A percentile compares a stretch with the other conserved stretches of the same genome.
phyloP scores from a whole-genome alignment of 2,888 invertebrate species.

The Orthosia cruda region DNA sequence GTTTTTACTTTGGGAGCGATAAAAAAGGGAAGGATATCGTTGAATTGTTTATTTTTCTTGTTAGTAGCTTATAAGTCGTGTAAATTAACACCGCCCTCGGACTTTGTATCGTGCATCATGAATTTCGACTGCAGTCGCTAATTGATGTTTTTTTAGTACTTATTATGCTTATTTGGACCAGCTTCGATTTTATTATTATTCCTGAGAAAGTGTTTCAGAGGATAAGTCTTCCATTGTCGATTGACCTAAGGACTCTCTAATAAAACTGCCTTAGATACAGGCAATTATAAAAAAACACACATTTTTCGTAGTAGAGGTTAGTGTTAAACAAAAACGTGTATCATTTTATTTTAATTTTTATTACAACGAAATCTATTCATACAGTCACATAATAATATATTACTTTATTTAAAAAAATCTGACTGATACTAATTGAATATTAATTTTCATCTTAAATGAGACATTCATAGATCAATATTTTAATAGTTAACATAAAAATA shows the following conservation, averaged over 20 bases:
- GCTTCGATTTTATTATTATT: slow-evolving; percentile 37
- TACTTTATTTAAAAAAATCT: slow-evolving; percentile 78
- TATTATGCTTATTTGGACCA: slow-evolving; percentile 52
- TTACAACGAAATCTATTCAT: slow-evolving; percentile 90
- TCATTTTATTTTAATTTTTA: slow-evolving; percentile 78
- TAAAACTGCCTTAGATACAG: not conserved
- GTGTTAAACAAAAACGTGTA: slow-evolving; percentile 14
- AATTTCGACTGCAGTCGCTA: slow-evolving; percentile 82
- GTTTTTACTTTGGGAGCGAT: slow-evolving; percentile 88
- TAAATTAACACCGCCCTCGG: slow-evolving; percentile 88
- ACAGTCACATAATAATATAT: slow-evolving; percentile 80
- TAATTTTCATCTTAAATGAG: slow-evolving; percentile 60
- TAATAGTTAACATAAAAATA: slow-evolving; percentile 56
- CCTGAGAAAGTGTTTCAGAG: slow-evolving; percentile 10
- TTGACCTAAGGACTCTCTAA: not conserved
- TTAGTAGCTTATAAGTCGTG: slow-evolving; percentile 90
- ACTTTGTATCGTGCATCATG: slow-evolving; percentile 80
- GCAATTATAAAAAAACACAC: not conserved
- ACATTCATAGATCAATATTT: slow-evolving; percentile 48
- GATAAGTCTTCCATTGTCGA: not conserved
- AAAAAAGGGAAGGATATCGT: slow-evolving; percentile 90
- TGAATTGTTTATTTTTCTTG: slow-evolving; percentile 90
- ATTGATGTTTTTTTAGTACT: slow-evolving; percentile 77
- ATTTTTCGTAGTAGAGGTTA: not conserved
- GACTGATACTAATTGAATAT: slow-evolving; percentile 65